Base-by-base conservation (phyloP, 2,888 invertebrate genomes). In the Eupelmus urozonus region DNA sequence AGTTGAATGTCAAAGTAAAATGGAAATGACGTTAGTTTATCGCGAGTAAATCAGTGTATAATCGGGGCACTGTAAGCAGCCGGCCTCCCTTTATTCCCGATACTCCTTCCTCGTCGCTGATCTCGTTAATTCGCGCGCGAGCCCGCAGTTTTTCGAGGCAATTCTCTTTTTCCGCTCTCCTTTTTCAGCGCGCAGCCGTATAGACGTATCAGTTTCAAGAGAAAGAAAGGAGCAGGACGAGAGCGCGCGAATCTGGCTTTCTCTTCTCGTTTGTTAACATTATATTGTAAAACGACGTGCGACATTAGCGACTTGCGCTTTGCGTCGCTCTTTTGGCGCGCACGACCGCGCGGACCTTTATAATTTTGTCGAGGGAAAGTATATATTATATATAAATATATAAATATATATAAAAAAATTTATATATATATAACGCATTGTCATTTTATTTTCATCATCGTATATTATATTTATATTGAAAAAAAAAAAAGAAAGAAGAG, bases 401-500 rank as follows among this genome's bases (percentile, higher is more conserved):
- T 63, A 62, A 62, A 69, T 7, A 75, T 27, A 59, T 40, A 66
- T 66, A 75, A 57, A 57, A n/a, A 63, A 53, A 70, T 62, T 57
- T 18, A 69, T 78, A n/a, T 74, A 71, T 78, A 63, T 73, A 80
- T 83, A 82, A 72, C 80, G 80, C 82, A 82, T 81, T 82, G 82
- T 83, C 81, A n/a, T 82, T 84, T 75, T 84, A 83, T 85, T 82
- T 83, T 84, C 78, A 80, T 84, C 78, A 81, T 83, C 81, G 85
- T 84, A 84, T 84, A 84, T 85, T 84, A 85, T 78, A 69, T 85
- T 86, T 85, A 86, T 85, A 85, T 81, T 79, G 83, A 81, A 81
- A 63, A 45, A 60, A 60, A 60, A 20, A 42, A 25, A 25, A 11
- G 2, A 34, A 74, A 59, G 59, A 71, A 82, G 84, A 85, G 84